Evolutionary conservation across 2,797 vertebrate genomes (phyloP), one percentile per base, ranked within the genome.

Genomic region (Huso huso): DNA sequence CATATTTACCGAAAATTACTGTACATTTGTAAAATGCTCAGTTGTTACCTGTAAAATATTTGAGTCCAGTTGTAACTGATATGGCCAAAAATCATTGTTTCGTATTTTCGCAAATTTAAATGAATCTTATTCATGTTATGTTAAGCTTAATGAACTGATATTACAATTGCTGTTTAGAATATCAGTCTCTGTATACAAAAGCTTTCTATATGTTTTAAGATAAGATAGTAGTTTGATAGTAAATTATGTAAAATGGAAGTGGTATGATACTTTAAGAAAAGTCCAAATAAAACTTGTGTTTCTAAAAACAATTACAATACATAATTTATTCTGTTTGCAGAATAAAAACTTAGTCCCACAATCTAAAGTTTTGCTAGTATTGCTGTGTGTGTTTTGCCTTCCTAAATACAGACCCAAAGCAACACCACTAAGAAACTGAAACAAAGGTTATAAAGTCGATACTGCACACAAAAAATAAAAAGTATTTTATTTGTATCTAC

Each of bases 1-100:
- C 72, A 79, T 86, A 84, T 88, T 88, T 86, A 88, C 80, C 87
- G 84, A 82, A 64, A 65, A 68, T 83, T 89, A 84, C 84, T 92
- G 89, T 92, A 90, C 84, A 88, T 87, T 87, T 90, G 86, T 89
- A 91, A 91, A 89, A 86, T 88, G 84, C 89, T 86, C 84, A 88
- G 82, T 87, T 86, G 80, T 81, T 87, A 85, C 85, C 85, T 89
- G 86, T 91, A 92, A 90, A 89, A 86, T 89, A 87, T 84, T 77
- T 81, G 85, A 88, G 83, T 81, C 86, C 66, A 87, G 82, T 84
- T 90, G 87, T 87, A 84, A 90, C 79, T 86, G 85, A 87, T 88
- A 70, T 83, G 83, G 81, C 83, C 85, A 85, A 85, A 64, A 88
- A 84, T 83, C 84, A 87, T 82, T 90, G 85, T 89, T 86, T 84